Conservation (phyloP, 2,797 vertebrate species). For the Potorous gilbertii region DNA sequence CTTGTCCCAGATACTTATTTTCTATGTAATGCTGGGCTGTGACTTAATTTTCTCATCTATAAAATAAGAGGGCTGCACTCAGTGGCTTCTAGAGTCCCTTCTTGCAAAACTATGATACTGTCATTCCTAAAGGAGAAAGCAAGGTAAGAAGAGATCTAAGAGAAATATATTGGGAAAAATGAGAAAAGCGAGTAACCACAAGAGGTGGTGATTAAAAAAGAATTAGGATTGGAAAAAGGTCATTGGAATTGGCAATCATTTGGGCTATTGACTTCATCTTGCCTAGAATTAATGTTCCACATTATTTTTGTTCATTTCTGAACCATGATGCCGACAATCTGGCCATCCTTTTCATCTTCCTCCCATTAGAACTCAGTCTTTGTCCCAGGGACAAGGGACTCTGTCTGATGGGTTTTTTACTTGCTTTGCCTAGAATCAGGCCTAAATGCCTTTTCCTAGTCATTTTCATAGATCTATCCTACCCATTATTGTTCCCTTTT, state of each 20-base stretch:
- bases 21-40: not conserved
- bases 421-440: not conserved
- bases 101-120: too few relatives aligned
- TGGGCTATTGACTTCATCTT: not conserved
- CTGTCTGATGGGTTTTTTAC: not conserved
- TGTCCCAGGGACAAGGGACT: not conserved
- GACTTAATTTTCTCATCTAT: not conserved
- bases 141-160: not conserved
- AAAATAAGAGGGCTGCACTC: not conserved
- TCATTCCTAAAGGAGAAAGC: not conserved
- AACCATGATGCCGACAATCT: not conserved
- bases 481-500: not conserved
- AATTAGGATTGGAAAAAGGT: not conserved
- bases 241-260: not conserved
- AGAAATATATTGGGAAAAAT: not conserved
- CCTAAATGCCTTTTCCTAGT: not conserved
- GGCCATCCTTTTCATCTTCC: not conserved
- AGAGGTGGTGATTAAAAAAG: not conserved
- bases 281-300: not conserved
- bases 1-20: not conserved
- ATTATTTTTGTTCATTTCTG: not conserved
- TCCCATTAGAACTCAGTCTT: not conserved
- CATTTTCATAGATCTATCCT: too few relatives aligned
- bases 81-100: too few relatives aligned
- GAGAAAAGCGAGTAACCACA: not conserved